phyloP scores from a whole-genome alignment of 2,113 vertebrate genomes.

The Bos taurus region DNA sequence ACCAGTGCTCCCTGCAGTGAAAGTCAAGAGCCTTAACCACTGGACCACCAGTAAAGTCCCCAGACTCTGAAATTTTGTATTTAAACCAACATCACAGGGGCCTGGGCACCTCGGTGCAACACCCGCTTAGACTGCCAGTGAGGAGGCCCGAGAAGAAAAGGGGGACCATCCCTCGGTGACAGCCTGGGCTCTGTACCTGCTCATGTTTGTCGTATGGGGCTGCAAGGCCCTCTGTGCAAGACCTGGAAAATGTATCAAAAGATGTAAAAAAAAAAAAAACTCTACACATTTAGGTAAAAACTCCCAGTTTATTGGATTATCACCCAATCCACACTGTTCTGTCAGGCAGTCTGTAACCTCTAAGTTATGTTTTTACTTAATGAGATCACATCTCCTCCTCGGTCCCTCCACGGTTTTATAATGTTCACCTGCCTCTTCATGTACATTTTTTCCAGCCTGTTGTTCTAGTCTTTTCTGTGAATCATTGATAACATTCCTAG shows the following conservation, averaged over 20 bases:
- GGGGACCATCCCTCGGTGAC: background rate
- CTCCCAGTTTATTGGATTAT: background rate
- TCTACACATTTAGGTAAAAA: background rate
- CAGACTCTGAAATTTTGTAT: background rate
- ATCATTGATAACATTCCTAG: rapidly evolving
- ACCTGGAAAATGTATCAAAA: background rate
- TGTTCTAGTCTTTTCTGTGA: background rate
- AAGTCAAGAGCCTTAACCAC: background rate
- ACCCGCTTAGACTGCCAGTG: background rate
- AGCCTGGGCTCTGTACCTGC: background rate
- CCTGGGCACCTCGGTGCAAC: background rate
- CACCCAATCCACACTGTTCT: background rate
- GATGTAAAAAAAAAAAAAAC: too few relatives aligned
- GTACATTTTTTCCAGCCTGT: background rate
- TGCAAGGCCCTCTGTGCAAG: background rate
- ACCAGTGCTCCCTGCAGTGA: background rate
- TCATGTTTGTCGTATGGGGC: background rate
- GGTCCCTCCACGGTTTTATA: background rate
- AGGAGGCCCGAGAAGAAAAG: background rate
- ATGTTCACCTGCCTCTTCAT: too few relatives aligned
- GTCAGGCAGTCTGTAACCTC: too few relatives aligned
- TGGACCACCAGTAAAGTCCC: background rate
- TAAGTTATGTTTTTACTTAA: background rate
- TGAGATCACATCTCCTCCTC: background rate
- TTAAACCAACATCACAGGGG: background rate